Evolutionary conservation across 2,113 vertebrate genomes (phyloP), one percentile per base, ranked within the genome.

Genomic region (Oryzias woworae): DNA sequence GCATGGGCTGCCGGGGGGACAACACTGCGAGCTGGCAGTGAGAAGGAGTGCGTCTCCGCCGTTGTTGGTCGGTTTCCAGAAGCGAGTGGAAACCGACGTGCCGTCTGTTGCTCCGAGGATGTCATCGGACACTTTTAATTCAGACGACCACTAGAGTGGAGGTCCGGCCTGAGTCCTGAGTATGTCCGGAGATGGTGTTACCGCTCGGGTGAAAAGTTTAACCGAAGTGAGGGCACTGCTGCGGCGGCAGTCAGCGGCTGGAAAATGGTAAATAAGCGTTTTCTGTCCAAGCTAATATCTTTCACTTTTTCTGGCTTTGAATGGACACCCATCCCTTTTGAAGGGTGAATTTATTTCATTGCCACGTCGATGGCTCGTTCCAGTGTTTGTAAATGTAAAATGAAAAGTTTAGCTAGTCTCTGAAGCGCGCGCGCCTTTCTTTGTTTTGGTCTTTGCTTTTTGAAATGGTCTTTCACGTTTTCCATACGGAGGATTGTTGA

Each of bases 241-340:
- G 36, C 36, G 36, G 36, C 36, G 8, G 36, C 4, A 53, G 65
- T 8, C 73, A 28, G 22, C 58, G 53, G 58, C 41, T 64, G 7
- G 42, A 69, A 81, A 0, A 91, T 91, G 89, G 89, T 91, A 89
- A 89, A 77, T 79, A 80, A 65, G 14, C 42, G 3, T 31, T 74
- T 56, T 50, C 3, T 50, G 17, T 31, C 12, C 48, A 31, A 44
- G 23, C 67, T 24, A 24, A 36, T 7, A 41, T 46, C 20, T 28
- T 20, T 26, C n/a, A 43, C 36, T 14, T 13, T 43, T 14, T 15
- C 43, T 20, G 4, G 17, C 7, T 43, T 8, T 14, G 3, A 56
- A 56, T 10, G 1, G 8, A 20, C 14, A 18, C 16, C 22, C 14
- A 15, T 6, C 15, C 49, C 7, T 14, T 13, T 12, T 7, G 4